A percentile compares a stretch with the other conserved stretches of the same genome.
Conservation (phyloP, 2,888 invertebrate species). For the Pachycephus smyrnensis region DNA sequence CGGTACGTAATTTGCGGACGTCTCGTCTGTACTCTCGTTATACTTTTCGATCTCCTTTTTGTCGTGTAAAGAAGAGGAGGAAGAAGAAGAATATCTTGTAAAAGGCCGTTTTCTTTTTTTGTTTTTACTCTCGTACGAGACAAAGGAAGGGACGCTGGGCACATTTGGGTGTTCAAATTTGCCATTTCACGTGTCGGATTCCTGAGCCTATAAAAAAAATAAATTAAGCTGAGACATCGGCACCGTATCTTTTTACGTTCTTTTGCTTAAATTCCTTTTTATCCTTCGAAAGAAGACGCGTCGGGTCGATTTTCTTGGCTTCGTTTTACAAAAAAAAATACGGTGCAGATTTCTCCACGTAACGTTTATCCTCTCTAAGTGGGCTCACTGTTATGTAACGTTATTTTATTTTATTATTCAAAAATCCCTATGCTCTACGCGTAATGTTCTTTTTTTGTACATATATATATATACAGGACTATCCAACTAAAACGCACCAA, state of each 20-base stretch:
- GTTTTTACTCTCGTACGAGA: neutral
- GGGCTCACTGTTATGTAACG: neutral
- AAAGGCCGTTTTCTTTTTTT: neutral
- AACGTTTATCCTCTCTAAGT: neutral
- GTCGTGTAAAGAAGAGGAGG: neutral
- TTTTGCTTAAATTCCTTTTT: neutral
- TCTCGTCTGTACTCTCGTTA: constrained; percentile 31
- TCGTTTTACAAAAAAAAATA: neutral
- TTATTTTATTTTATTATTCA: neutral
- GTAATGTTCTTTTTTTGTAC: neutral
- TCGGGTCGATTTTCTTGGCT: neutral
- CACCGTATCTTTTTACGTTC: constrained; percentile 4
- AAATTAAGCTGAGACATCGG: constrained; percentile 4
- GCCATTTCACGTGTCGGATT: constrained; percentile 35
- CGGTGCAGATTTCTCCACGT: neutral
- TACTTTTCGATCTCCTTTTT: neutral
- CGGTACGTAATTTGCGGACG: constrained; percentile 47
- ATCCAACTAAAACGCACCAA: neutral
- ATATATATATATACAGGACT: neutral
- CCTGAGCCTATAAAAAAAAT: constrained; percentile 35
- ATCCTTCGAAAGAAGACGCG: neutral
- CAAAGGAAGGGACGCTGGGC: constrained; percentile 34
- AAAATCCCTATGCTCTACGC: neutral
- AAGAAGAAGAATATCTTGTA: neutral
- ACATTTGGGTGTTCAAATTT: constrained; percentile 39